A percentile compares a stretch with the other conserved stretches of the same genome.
phyloP scores from a whole-genome alignment of 2,797 vertebrate genomes.

The Lepilemur septentrionalis region DNA sequence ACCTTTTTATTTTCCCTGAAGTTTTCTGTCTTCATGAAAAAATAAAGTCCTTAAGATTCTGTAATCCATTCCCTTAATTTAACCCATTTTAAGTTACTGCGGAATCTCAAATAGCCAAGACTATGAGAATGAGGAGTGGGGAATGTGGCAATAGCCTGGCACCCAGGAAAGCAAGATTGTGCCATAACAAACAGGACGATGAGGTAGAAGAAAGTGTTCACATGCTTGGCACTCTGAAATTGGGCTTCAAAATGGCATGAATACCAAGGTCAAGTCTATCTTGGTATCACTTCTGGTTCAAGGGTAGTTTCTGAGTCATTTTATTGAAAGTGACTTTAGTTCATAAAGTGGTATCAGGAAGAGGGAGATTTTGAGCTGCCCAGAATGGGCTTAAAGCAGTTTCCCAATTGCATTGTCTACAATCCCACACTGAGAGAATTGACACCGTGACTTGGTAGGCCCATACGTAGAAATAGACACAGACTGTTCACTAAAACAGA shows the following conservation, averaged over 20 bases:
- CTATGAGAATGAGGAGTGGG: background rate
- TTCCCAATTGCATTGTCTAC: background rate
- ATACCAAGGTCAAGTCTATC: background rate
- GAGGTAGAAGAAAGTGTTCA: background rate
- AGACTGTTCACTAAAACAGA: background rate
- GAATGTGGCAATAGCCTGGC: background rate
- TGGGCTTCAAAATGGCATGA: background rate
- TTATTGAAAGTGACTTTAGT: background rate
- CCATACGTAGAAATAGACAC: background rate
- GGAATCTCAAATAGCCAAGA: background rate
- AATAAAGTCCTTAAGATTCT: background rate
- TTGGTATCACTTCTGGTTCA: background rate
- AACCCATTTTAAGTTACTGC: background rate
- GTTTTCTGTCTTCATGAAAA: background rate
- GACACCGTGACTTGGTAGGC: background rate
- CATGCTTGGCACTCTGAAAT: background rate
- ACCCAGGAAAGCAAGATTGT: background rate
- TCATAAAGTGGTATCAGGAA: background rate
- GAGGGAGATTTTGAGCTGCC: background rate
- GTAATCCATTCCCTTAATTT: background rate
- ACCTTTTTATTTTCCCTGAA: background rate
- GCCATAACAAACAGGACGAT: background rate
- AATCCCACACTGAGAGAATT: background rate
- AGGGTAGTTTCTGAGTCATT: background rate
- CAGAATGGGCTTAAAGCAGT: background rate